Evolutionary conservation across 2,888 invertebrate genomes (phyloP).

Genomic region (Amphimallon solstitiale): DNA sequence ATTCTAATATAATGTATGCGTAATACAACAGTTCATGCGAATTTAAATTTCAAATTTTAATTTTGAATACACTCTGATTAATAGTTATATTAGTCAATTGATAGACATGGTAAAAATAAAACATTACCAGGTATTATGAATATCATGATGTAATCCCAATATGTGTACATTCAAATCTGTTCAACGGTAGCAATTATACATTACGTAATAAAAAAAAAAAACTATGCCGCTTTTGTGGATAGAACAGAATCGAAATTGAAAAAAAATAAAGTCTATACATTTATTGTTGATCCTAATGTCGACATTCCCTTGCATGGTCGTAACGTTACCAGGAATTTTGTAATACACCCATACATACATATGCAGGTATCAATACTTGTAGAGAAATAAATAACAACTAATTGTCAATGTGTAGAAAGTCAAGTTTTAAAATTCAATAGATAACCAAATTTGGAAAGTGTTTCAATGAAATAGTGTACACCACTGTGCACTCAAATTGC

Average conservation of each 20-base stretch:
- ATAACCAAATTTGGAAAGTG: conserved; percentile 32
- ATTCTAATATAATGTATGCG: no score
- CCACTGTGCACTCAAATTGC: conserved; percentile 11
- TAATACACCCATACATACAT: neutral
- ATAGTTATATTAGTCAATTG: no score
- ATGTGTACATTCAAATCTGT: neutral
- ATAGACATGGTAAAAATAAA: no score
- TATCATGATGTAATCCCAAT: no score
- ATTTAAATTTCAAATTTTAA: no score
- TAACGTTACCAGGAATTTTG: conserved; percentile 13
- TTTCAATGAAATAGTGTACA: conserved; percentile 17
- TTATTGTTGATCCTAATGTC: conserved; percentile 1
- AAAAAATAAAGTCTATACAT: neutral
- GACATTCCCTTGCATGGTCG: conserved; percentile 16
- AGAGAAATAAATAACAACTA: conserved; percentile 27
- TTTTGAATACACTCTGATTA: no score
- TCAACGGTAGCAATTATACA: no score
- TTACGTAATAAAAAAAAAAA: no score
- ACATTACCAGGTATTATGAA: no score
- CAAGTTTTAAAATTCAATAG: conserved; percentile 31
- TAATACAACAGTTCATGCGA: no score
- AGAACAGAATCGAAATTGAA: neutral
- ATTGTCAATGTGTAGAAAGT: conserved; percentile 28
- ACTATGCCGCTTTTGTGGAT: neutral
- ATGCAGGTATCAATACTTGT: conserved; percentile 10